Conservation (phyloP, 2,113 vertebrate species). For the Corapipo altera region DNA sequence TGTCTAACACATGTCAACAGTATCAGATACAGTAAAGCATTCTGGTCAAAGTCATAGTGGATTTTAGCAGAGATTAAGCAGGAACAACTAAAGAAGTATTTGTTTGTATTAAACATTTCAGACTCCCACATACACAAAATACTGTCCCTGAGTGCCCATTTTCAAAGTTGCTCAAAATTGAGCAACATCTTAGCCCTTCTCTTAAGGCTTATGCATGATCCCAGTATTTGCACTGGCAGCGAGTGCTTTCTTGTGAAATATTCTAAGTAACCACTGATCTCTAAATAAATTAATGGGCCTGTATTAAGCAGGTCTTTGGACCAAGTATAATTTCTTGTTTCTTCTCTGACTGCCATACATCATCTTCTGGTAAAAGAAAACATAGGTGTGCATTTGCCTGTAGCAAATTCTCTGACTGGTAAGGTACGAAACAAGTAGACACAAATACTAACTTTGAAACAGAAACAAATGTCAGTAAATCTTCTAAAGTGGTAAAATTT, state of each 20-base stretch:
- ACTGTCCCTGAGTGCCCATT: background rate
- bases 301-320: background rate
- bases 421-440: background rate
- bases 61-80: constrained; percentile 13
- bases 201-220: background rate
- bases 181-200: background rate
- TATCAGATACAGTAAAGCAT: background rate
- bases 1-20: background rate
- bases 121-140: background rate
- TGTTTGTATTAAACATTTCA: background rate
- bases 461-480: background rate
- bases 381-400: background rate
- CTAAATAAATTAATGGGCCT: background rate
- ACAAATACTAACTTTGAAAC: background rate
- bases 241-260: background rate
- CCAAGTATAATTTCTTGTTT: background rate
- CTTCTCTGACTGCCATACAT: background rate
- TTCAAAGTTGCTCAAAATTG: background rate
- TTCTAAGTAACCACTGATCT: background rate
- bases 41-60: background rate
- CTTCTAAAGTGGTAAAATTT: background rate
- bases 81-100: background rate
- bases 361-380: background rate
- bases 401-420: background rate
- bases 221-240: background rate